These are phyloP conservation scores for Platysteira castanea DNA, from an alignment of 2,113 vertebrate species.

Conservation along the genomic window DNA sequence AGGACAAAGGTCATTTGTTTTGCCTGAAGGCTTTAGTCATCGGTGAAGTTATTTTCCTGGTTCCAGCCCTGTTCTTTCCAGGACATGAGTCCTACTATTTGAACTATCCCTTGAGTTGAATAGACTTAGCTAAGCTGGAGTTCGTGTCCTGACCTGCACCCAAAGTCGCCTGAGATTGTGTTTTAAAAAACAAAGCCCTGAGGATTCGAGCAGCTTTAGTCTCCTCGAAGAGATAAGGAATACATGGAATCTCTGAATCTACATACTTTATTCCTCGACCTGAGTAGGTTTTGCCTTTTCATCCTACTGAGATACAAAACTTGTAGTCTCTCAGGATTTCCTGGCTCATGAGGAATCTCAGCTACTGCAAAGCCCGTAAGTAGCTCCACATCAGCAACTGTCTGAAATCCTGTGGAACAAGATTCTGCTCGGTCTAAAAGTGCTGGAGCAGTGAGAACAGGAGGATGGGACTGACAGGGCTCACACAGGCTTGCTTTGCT, in stretches of 20 bases:
- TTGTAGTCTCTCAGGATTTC: neutral
- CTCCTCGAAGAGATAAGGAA: neutral
- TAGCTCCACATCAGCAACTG: neutral
- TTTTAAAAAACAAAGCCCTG: neutral
- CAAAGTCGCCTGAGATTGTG: neutral
- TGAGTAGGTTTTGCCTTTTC: neutral
- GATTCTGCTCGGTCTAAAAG: neutral
- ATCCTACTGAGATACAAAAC: neutral
- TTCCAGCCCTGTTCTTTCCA: conserved; percentile 3
- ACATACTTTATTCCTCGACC: neutral
- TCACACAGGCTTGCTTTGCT: neutral
- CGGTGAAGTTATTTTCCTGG: conserved; percentile 2
- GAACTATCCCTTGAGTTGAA: neutral
- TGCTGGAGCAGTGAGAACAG: neutral
- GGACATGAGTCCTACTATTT: neutral
- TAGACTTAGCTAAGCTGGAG: neutral
- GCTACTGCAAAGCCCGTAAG: neutral
- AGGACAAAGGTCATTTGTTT: neutral
- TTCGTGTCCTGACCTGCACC: conserved; percentile 24
- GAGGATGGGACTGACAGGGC: neutral
- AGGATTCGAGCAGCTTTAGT: neutral
- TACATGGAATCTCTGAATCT: neutral
- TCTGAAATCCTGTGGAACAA: neutral
- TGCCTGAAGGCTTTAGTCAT: conserved; percentile 15
- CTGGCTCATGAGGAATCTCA: neutral